Conservation (phyloP, 2,797 vertebrate species). For the Phoeniculus purpureus region DNA sequence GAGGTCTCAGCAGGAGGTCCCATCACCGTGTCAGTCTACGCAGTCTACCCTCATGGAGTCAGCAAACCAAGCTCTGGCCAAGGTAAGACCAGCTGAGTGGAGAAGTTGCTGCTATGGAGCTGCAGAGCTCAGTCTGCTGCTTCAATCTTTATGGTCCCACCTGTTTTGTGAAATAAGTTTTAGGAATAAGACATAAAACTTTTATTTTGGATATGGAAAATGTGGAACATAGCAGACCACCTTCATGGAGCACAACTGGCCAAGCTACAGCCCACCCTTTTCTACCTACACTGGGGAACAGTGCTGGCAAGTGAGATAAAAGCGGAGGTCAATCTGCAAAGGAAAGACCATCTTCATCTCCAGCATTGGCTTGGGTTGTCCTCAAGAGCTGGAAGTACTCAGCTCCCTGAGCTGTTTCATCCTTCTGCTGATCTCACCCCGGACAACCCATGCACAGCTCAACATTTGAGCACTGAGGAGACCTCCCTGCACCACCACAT, state of each 20-base stretch:
- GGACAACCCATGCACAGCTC: neutral
- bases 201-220: neutral
- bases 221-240: fast-evolving
- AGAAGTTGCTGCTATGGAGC: neutral
- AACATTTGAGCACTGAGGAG: neutral
- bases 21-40: slow-evolving; percentile 75
- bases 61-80: slow-evolving; percentile 69
- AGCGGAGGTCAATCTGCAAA: fast-evolving
- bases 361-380: fast-evolving
- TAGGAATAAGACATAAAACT: fast-evolving
- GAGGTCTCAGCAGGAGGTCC: neutral
- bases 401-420: neutral
- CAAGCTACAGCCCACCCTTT: neutral
- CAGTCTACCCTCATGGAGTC: slow-evolving; percentile 77
- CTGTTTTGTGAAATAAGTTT: fast-evolving
- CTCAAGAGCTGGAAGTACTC: neutral
- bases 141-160: fast-evolving
- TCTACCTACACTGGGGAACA: neutral
- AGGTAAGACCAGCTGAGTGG: slow-evolving; percentile 64
- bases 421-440: neutral
- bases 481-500: too few species aligned
- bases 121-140: neutral
- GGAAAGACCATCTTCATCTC: fast-evolving
- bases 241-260: neutral
- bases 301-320: fast-evolving